Conservation (phyloP, 1,140 invertebrate genomes). For the Drosophila nannoptera region DNA sequence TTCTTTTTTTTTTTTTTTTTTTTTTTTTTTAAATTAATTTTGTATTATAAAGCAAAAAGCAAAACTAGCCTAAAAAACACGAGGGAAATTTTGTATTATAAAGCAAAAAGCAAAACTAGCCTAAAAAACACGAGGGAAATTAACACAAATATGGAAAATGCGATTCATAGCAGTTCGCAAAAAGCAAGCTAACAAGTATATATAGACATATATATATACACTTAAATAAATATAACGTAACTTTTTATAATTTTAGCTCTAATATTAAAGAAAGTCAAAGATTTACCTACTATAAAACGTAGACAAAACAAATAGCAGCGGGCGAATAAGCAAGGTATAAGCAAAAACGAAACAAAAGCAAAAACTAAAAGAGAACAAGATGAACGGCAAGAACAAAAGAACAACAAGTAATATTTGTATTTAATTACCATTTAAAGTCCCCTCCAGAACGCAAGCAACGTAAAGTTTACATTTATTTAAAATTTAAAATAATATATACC, state of each 20-base stretch:
- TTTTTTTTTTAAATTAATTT: conserved; percentile 18
- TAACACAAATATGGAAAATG: conserved; percentile 20
- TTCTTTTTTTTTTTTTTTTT: background rate
- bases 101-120: conserved; percentile 2
- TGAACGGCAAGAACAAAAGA: background rate
- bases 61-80: conserved; percentile 2
- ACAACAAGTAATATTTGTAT: conserved; percentile 34
- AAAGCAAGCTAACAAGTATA: conserved; percentile 27
- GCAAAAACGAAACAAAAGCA: background rate
- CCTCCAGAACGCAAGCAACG: conserved; percentile 31
- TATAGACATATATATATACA: conserved; percentile 9
- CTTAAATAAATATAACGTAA: conserved; percentile 26
- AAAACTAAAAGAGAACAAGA: background rate
- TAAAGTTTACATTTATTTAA: conserved; percentile 37
- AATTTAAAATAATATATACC: conserved; percentile 27
- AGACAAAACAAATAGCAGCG: conserved; percentile 38
- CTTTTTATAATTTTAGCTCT: conserved; percentile 38
- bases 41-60: conserved; percentile 33
- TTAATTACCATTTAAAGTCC: conserved; percentile 40
- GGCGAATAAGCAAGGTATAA: conserved; percentile 16
- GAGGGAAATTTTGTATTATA: background rate
- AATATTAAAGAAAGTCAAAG: conserved; percentile 40
- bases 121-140: conserved; percentile 5
- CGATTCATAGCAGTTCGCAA: conserved; percentile 13
- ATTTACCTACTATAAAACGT: conserved; percentile 37